Base-by-base conservation (phyloP, 2,113 vertebrate genomes). In the Sterrhoptilus dennistouni region DNA sequence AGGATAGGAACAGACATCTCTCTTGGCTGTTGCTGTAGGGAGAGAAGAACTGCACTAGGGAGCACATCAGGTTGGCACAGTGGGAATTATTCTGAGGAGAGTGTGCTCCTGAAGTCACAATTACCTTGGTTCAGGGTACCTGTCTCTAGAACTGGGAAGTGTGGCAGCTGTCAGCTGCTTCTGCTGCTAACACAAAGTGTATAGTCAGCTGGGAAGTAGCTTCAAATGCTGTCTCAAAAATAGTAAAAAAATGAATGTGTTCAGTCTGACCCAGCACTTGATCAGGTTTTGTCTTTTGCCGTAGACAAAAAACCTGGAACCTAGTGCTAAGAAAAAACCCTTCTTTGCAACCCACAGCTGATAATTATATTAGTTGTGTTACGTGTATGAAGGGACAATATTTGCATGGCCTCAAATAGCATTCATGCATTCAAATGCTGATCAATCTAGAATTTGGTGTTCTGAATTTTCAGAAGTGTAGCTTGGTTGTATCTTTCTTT, bases 321-420 rank as follows among this genome's bases (percentile, higher is more conserved):
- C 89, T 94, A 79, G 97, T 98, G 97, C 97, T 98, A 68, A 97
- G 89, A 98, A n/a, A 85, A 96, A 96, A 27, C 29, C 95, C 97
- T 98, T 98, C 96, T 93, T 96, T 90, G 97, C 97, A 98, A 98
- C 97, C 95, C 97, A 97, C 97, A 97, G 83, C 96, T 91, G 64
- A 95, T 97, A 0, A 49, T 76, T 3, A 1, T 97, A 96, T 96
- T 90, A 31, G 97, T 84, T 97, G 97, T 97, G 97, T 95, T 98
- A 98, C 97, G 47, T 91, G 66, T 16, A 72, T 47, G 96, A 97
- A 97, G 97, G 97, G 92, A 98, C 96, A 97, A 5, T 56, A 36
- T 65, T 72, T 83, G 23, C 44, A 19, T 23, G 16, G 71, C 12
- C n/a, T 71, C 19, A 14, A 28, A 31, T n/a, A 40, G 21, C 15